phyloP scores from a whole-genome alignment of 2,888 invertebrate genomes.

The Eledone cirrhosa region DNA sequence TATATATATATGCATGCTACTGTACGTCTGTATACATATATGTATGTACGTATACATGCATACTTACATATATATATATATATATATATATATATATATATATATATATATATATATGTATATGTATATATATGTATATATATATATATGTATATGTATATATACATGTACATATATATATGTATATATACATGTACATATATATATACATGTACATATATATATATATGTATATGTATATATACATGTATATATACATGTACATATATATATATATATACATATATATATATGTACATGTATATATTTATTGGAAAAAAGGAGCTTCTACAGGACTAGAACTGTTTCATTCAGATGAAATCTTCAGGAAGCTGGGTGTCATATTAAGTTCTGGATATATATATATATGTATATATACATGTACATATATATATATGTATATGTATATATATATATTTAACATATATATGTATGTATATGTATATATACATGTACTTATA shows the following conservation, averaged over 20 bases:
- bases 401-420: too few species aligned
- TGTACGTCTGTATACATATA: not conserved
- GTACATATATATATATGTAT: too few species aligned
- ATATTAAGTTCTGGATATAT: too few species aligned
- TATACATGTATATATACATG: not conserved
- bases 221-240: not conserved
- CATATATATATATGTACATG: not conserved
- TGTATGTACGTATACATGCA: not conserved
- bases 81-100: not conserved
- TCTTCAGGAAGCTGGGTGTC: too few species aligned
- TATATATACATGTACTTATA: too few species aligned
- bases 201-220: not conserved
- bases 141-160: not conserved
- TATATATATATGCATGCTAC: not conserved
- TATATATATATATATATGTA: constrained; percentile 2
- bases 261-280: not conserved
- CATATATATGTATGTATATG: too few species aligned
- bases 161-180: not conserved
- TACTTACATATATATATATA: not conserved
- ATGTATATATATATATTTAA: too few species aligned
- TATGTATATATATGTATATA: not conserved
- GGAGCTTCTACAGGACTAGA: too few species aligned
- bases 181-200: not conserved
- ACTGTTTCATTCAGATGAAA: too few species aligned
- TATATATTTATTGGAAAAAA: not conserved